Base-by-base conservation (phyloP, 2,113 vertebrate species). In the Ardeotis arabs region DNA sequence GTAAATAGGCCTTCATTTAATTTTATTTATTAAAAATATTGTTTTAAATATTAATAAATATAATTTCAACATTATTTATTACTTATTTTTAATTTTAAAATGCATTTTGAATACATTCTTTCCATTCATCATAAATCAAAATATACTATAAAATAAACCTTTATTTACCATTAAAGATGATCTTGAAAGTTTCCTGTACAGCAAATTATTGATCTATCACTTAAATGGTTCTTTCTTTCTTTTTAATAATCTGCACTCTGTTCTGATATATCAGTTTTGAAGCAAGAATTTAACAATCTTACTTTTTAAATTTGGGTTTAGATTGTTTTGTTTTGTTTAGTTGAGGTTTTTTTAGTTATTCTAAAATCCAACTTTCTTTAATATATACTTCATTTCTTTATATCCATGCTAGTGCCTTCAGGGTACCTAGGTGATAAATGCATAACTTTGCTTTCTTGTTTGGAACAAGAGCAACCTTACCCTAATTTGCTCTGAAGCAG, bases 61-160 rank as follows among this genome's bases (percentile, higher is more conserved):
- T 5, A 3, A 62, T 58, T n/a, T 45, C 52, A 59, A n/a, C 1
- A 28, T 14, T 1, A 1, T 28, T 20, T 22, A 33, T 66, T 23
- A 20, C 4, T 53, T 49, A 27, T 55, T 73, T 68, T 56, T 33
- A 13, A 8, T 25, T 60, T 79, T 37, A 33, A 76, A 62, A 35
- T 1, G 1, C 11, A 37, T 22, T 85, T 85, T 66, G 9, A 74
- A 78, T 44, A 12, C 4, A 27, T 22, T 60, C 8, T 49, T 89
- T 78, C 6, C 1, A 24, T 64, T 72, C 4, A 49, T n/a, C 35
- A 52, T 28, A 44, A 80, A 53, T 37, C 24, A 12, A 74, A 60
- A 1, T 50, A 6, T 31, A 14, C 9, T 58, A 6, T 39, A 53
- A 75, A 72, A 84, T 62, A 72, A 72, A 45, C 9, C 6, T 68